A percentile compares a stretch with the other conserved stretches of the same genome.
Evolutionary conservation across 2,797 vertebrate genomes (phyloP).

Genomic region (Phrynocephalus vlangalii): DNA sequence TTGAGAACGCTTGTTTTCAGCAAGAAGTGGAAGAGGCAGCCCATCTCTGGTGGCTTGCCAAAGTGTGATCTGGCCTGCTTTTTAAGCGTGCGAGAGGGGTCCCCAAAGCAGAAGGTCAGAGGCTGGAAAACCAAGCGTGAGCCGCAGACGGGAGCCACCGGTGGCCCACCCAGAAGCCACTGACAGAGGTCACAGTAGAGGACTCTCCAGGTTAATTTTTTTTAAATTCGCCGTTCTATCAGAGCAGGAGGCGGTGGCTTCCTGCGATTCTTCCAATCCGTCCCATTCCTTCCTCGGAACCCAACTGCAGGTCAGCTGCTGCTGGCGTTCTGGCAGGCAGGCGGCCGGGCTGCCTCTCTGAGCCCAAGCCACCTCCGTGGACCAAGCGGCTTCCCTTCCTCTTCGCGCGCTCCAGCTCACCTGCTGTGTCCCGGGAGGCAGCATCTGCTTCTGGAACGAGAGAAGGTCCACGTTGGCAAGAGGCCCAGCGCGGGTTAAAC

Average conservation of each 20-base stretch:
- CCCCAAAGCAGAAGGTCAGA: background rate
- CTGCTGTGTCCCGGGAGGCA: constrained; percentile 45
- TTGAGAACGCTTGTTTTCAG: background rate
- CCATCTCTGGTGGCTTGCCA: background rate
- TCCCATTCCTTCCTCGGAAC: background rate
- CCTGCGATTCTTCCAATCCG: too few relatives aligned
- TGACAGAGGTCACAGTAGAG: background rate
- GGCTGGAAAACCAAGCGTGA: background rate
- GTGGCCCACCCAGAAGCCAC: background rate
- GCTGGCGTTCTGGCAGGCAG: background rate
- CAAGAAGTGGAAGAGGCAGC: background rate
- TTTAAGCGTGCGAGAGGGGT: background rate
- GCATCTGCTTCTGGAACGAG: constrained; percentile 35
- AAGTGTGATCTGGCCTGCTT: background rate
- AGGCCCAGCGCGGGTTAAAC: background rate
- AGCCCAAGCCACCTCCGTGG: background rate
- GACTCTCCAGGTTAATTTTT: background rate
- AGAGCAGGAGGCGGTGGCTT: background rate
- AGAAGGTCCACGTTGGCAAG: background rate
- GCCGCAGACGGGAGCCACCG: background rate
- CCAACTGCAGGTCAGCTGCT: background rate
- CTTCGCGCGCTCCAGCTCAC: constrained; percentile 26
- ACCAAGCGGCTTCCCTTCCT: background rate
- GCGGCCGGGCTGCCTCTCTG: background rate
- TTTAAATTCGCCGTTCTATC: too few relatives aligned